Base-by-base conservation (phyloP, 2,113 vertebrate genomes). In the Pangasianodon gigas region DNA sequence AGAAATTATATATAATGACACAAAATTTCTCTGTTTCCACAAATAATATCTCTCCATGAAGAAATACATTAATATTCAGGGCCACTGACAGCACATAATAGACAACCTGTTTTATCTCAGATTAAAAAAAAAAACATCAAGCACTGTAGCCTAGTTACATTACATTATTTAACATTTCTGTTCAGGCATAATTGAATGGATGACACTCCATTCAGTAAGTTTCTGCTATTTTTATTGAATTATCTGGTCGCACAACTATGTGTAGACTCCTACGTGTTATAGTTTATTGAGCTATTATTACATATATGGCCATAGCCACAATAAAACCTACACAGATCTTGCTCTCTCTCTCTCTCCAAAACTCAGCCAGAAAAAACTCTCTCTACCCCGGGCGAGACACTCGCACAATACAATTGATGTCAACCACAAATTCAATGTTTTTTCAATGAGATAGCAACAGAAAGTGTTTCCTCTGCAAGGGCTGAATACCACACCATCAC, bases 341-440 rank as follows among this genome's bases (percentile, higher is more conserved):
- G 21, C 41, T 48, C 74, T 77, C 74, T 26, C 77, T 29, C 77
- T 77, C 46, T 77, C 41, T 32, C n/a, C 13, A 69, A 67, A 46
- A 69, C 26, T 51, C 7, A n/a, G 26, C 48, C 37, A 44, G 67
- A 82, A 18, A 37, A 56, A 83, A 83, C n/a, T 18, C n/a, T 58
- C 18, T 24, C n/a, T 9, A 69, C 69, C 46, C 69, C 86, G 1
- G 21, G 86, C 8, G 37, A 77, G 52, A 87, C 24, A 9, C 41
- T 44, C 51, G 51, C 67, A 74, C 51, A 26, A 41, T 54, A 41
- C 67, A 58, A 77, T 29, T 77, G 51, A 77, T 87, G 86, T 74
- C 86, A 44, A 77, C 10, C 32, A 69, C 69, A 87, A 87, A 87
- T 16, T 77, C 69, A 75, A 87, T 77, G 86, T 87, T 87, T 87